These are phyloP conservation scores for Papilio demoleus DNA, from an alignment of 2,888 invertebrate species.

Conservation along the genomic window DNA sequence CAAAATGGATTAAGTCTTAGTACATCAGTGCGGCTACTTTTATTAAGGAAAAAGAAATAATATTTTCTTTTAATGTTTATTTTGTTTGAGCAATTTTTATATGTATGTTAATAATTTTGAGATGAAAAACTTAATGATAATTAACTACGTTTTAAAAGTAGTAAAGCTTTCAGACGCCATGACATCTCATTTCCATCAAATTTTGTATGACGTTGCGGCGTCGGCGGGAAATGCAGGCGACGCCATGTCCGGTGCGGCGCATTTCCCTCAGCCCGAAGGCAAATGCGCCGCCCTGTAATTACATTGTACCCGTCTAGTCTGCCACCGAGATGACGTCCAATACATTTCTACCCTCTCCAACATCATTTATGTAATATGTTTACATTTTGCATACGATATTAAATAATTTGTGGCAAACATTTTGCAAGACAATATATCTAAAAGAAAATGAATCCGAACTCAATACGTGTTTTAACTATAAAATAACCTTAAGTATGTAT, in stretches of 20 bases:
- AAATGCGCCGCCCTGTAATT: conserved; percentile 47
- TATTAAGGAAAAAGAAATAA: no score
- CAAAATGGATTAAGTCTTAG: no score
- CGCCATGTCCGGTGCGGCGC: conserved; percentile 41
- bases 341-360: conserved; percentile 17
- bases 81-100: no score
- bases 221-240: conserved; percentile 36
- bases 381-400: neutral
- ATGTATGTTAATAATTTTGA: no score
- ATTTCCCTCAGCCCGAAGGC: conserved; percentile 44
- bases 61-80: no score
- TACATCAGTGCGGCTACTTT: no score
- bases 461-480: neutral
- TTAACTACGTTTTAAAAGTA: conserved; percentile 1
- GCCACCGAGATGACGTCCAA: conserved; percentile 44
- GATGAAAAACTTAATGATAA: neutral
- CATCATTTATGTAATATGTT: neutral
- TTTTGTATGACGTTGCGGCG: neutral
- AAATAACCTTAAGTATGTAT: no score
- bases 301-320: conserved; percentile 44
- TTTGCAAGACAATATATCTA: neutral
- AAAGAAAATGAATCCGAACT: neutral
- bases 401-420: neutral
- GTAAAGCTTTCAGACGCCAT: conserved; percentile 7
- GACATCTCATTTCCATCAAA: conserved; percentile 20